Base-by-base conservation (phyloP, 2,113 vertebrate genomes). In the Pomatorhinus ruficollis region DNA sequence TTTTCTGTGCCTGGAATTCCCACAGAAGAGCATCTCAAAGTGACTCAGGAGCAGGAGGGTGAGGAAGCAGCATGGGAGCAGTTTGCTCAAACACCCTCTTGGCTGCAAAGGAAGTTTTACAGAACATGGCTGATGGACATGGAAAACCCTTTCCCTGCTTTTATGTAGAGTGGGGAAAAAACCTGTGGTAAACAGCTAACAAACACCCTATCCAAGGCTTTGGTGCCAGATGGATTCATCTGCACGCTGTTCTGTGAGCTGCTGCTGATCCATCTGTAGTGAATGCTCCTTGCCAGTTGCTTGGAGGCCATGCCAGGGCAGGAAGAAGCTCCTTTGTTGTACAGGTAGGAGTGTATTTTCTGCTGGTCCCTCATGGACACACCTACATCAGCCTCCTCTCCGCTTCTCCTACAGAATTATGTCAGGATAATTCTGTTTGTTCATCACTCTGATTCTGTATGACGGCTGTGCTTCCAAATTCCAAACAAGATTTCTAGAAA, bases 171-270 rank as follows among this genome's bases (percentile, higher is more conserved):
- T 35, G 21, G 35, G 7, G 3, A 2, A 61, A 49, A 33, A 28
- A 9, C 6, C 30, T 2, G 12, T 66, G 54, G 24, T 86, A 70
- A 39, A n/a, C 77, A 79, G 76, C 47, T 47, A 78, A 15, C 25
- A 72, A 92, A 42, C 33, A 52, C 24, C 12, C 10, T 19, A 49
- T 40, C 71, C 6, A 87, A 12, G 4, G 12, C 37, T 90, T n/a
- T 20, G 27, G 9, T 53, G 89, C 56, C 92, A 96, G 89, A 86
- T 93, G 87, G 93, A 93, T 69, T 90, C n/a, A 60, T 80, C 68
- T 90, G 54, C 61, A 47, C 2, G 0, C 25, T 42, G 66, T 39
- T 75, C 2, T 52, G 19, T n/a, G 21, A 82, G 74, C 64, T 56
- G 4, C 10, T 40, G 69, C 78, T 80, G 81, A 39, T 78, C 74